A percentile compares a stretch with the other conserved stretches of the same genome.
These are phyloP conservation scores for Apoderus coryli DNA, from an alignment of 2,888 invertebrate genomes.

Conservation along the genomic window DNA sequence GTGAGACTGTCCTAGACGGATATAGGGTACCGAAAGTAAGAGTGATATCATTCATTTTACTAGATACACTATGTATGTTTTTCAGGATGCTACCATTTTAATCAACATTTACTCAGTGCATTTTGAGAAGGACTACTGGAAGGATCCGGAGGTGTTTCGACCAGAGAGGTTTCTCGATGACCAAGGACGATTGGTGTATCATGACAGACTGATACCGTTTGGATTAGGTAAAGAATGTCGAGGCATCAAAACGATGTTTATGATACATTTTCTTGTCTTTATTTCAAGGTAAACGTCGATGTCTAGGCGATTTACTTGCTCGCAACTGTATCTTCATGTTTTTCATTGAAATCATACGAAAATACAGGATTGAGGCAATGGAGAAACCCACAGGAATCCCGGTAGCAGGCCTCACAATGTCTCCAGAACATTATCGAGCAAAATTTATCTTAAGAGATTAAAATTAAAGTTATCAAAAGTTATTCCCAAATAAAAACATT, in stretches of 20 bases:
- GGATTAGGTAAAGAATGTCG: constrained; percentile 29
- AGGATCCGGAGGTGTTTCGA: constrained; percentile 44
- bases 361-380: constrained; percentile 30
- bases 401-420: constrained; percentile 39
- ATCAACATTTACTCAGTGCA: constrained; percentile 35
- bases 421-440: constrained; percentile 39
- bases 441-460: constrained; percentile 13
- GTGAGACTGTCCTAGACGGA: constrained; percentile 37
- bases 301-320: constrained; percentile 49
- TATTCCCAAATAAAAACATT: constrained; percentile 5
- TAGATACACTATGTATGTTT: constrained; percentile 5
- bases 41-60: constrained; percentile 2
- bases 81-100: constrained; percentile 28
- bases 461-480: constrained; percentile 6
- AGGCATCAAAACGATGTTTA: too few species aligned
- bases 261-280: constrained; percentile 4
- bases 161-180: constrained; percentile 47
- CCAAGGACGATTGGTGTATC: constrained; percentile 23
- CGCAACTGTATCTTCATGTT: constrained; percentile 45
- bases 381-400: constrained; percentile 32
- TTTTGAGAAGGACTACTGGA: constrained; percentile 41
- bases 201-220: constrained; percentile 29
- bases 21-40: constrained; percentile 35
- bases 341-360: constrained; percentile 43
- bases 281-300: constrained; percentile 44